A percentile compares a stretch with the other conserved stretches of the same genome.
These are phyloP conservation scores for Drosophila anceps DNA, from an alignment of 2,888 invertebrate genomes.

Conservation along the genomic window DNA sequence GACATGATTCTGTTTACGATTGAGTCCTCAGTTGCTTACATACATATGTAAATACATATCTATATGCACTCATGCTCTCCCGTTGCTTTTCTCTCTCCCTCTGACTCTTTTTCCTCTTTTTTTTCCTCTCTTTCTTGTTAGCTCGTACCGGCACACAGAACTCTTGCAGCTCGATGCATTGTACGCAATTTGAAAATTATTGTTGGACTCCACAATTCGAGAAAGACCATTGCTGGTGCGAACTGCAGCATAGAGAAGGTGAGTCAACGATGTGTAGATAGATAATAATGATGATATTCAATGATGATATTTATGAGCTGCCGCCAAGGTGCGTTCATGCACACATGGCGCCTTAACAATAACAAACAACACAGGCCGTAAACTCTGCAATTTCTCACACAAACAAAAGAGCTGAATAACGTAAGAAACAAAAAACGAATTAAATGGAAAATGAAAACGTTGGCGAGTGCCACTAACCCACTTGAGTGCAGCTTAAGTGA, in stretches of 20 bases:
- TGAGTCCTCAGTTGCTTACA: background rate
- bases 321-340: slow-evolving; percentile 33
- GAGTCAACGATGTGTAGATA: slow-evolving; percentile 48
- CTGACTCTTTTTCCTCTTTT: slow-evolving; percentile 1
- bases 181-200: slow-evolving; percentile 80
- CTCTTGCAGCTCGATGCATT: slow-evolving; percentile 79
- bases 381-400: slow-evolving; percentile 64
- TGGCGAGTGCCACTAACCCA: slow-evolving; percentile 77
- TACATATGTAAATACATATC: no score
- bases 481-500: slow-evolving; percentile 54
- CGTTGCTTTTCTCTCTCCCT: background rate
- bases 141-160: slow-evolving; percentile 57
- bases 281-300: slow-evolving; percentile 15
- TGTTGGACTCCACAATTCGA: slow-evolving; percentile 83
- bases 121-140: slow-evolving; percentile 40
- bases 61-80: background rate
- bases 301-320: slow-evolving; percentile 59
- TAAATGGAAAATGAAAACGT: slow-evolving; percentile 29
- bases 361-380: slow-evolving; percentile 43
- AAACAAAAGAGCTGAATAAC: slow-evolving; percentile 56
- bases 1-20: slow-evolving; percentile 14
- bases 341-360: slow-evolving; percentile 62
- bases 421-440: slow-evolving; percentile 10
- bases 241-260: slow-evolving; percentile 84
- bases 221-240: slow-evolving; percentile 85